A percentile compares a stretch with the other conserved stretches of the same genome.
Conservation (phyloP, 2,797 vertebrate genomes). For the Sebastes reedi region DNA sequence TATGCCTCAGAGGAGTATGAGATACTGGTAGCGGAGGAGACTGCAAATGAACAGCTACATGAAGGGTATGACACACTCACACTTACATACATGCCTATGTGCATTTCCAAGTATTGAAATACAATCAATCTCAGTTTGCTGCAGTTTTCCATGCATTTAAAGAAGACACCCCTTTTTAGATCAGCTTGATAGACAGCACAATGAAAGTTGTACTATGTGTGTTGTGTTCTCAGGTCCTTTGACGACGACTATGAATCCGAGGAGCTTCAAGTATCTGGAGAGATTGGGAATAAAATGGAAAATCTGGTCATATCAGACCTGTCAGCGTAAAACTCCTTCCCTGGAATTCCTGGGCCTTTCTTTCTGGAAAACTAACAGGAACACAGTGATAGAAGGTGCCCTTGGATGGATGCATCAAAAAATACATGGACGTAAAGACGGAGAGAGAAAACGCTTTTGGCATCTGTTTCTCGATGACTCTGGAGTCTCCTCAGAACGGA, state of each 20-base stretch:
- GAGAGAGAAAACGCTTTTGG: conserved; percentile 4
- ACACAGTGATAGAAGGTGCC: neutral
- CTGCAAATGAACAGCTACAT: conserved; percentile 93
- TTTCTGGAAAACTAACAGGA: conserved; percentile 57
- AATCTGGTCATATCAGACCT: conserved; percentile 92
- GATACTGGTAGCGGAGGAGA: conserved; percentile 96
- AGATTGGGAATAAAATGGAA: conserved; percentile 92
- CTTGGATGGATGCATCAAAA: conserved; percentile 10
- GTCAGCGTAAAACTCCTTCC: conserved; percentile 78
- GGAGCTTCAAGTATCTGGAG: conserved; percentile 88
- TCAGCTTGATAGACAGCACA: neutral
- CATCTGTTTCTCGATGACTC: conserved; percentile 11
- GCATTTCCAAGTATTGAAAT: neutral
- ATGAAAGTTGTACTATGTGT: neutral
- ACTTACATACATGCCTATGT: neutral
- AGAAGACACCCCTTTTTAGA: neutral
- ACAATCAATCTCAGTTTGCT: neutral
- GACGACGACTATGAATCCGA: conserved; percentile 96
- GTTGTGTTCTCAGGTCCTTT: conserved; percentile 88
- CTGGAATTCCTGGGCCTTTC: conserved; percentile 48
- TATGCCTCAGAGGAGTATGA: conserved; percentile 98
- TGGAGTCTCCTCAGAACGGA: conserved; percentile 27
- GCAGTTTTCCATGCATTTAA: neutral
- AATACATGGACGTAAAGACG: conserved; percentile 33
- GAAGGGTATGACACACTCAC: conserved; percentile 85